Evolutionary conservation across 2,797 vertebrate genomes (phyloP).

Genomic region (Phoebastria nigripes): DNA sequence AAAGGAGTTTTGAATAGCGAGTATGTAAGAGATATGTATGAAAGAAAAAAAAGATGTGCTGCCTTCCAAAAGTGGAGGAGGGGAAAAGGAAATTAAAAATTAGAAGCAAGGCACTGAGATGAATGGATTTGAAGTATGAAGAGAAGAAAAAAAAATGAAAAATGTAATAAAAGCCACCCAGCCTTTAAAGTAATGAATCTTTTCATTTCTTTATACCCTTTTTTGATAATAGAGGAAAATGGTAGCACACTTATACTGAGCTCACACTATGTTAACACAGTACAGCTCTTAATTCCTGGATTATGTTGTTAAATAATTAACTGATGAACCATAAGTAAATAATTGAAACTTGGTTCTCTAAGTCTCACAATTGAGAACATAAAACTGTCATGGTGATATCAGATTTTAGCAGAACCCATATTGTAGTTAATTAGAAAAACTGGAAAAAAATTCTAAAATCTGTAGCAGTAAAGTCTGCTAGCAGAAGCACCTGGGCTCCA

Average conservation of each 20-base stretch:
- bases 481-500: neutral
- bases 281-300: neutral
- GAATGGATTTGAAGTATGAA: neutral
- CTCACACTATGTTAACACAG: neutral
- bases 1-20: neutral
- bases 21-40: neutral
- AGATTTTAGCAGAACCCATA: neutral
- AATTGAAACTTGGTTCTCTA: constrained; percentile 8
- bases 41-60: neutral
- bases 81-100: constrained; percentile 36
- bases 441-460: neutral
- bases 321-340: constrained; percentile 15
- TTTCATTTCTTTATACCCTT: neutral
- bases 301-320: constrained; percentile 32
- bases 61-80: neutral
- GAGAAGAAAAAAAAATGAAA: neutral
- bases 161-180: neutral
- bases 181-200: neutral
- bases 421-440: neutral
- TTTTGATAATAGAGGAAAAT: neutral
- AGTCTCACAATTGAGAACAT: neutral
- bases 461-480: neutral
- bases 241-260: neutral
- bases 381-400: neutral
- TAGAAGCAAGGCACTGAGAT: neutral